Evolutionary conservation across 2,888 invertebrate species (phyloP).

Genomic region (Sesia apiformis): DNA sequence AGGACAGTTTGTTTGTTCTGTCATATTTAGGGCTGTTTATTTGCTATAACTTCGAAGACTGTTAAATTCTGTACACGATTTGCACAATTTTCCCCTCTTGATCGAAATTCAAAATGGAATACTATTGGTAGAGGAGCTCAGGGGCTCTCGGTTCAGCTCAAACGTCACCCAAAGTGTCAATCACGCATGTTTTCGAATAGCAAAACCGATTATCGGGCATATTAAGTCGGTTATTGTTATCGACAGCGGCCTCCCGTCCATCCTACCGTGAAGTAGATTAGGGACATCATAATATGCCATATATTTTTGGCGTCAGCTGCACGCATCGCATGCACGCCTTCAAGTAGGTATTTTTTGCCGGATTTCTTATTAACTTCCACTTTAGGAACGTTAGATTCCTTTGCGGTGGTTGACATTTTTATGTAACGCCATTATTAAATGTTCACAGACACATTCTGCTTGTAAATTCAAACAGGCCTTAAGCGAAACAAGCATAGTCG

Average conservation of each 20-base stretch:
- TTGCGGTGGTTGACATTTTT: neutral
- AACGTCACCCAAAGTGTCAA: constrained; percentile 69
- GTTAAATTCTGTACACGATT: neutral
- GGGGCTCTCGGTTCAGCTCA: constrained; percentile 45
- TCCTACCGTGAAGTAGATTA: constrained; percentile 68
- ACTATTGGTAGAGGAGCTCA: constrained; percentile 10
- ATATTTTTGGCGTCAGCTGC: constrained; percentile 68
- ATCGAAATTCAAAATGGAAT: neutral
- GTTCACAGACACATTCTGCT: neutral
- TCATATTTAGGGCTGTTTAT: no score
- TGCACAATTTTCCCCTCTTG: neutral
- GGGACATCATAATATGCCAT: constrained; percentile 70
- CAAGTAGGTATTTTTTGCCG: constrained; percentile 30
- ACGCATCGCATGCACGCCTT: constrained; percentile 49
- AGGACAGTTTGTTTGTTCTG: no score
- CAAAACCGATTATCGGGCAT: constrained; percentile 71
- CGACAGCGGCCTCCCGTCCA: constrained; percentile 52
- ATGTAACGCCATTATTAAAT: neutral
- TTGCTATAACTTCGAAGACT: neutral
- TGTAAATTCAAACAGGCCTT: constrained; percentile 22
- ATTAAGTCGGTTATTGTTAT: constrained; percentile 73
- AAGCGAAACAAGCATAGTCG: constrained; percentile 18
- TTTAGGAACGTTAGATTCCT: constrained; percentile 11
- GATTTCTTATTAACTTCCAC: constrained; percentile 34
- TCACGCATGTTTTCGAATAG: constrained; percentile 69